Evolutionary conservation across 2,113 vertebrate genomes (phyloP), one percentile per base, ranked within the genome.

Genomic region (Petromus typicus): DNA sequence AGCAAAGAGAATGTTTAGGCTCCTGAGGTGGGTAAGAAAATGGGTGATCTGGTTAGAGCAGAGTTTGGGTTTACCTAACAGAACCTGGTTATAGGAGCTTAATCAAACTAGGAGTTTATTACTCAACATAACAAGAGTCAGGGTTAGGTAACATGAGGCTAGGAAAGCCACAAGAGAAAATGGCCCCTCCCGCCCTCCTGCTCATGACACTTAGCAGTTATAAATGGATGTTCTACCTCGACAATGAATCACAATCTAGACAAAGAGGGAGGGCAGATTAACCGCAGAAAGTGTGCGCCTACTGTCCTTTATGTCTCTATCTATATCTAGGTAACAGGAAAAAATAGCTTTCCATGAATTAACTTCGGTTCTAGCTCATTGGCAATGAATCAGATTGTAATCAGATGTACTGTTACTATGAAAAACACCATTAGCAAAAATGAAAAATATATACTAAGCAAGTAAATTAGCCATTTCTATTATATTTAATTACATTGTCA

Each of bases 371-470:
- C 34, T 22, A 67, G 63, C 40, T 75, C 43, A 73, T 10, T 37
- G 51, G 56, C 37, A 80, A 2, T 30, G 67, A 45, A 61, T 48
- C 7, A 37, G 75, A 89, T 73, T 69, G 23, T 30, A 75, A 40
- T 67, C 67, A 56, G 23, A 48, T 59, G 78, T 86, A 30, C 56
- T 88, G 48, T 20, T n/a, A 23, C 2, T 13, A 56, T 51, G 63
- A 51, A 12, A 67, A 86, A 87, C 8, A 73, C n/a, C 40, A 16
- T 92, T 94, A 63, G 56, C 51, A 89, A 93, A 43, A 40, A 86
- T 30, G 76, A 92, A 80, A 32, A 66, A 7, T 64, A 78, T 61
- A 40, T 18, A 48, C 25, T 59, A 59, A 34, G 59, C 30, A 57
- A 84, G 73, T 51, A 63, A 84, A 34, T 3, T 11, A 37, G 27